Evolutionary conservation across 2,113 vertebrate species (phyloP).

Genomic region (Bothrops jararaca): DNA sequence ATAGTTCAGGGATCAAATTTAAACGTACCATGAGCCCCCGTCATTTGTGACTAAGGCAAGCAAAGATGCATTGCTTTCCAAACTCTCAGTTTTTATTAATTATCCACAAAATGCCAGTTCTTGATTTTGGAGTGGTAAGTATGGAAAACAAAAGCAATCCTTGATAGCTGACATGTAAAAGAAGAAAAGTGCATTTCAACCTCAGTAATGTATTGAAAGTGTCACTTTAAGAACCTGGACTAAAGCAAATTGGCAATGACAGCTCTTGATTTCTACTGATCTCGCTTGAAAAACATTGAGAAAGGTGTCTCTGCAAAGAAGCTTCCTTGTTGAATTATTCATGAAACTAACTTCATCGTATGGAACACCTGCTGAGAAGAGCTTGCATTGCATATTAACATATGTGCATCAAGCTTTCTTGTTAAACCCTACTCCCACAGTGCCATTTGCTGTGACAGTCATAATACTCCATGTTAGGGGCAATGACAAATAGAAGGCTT

Average conservation of each 20-base stretch:
- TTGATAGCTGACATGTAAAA: constrained; percentile 25
- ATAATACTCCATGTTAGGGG: constrained; percentile 40
- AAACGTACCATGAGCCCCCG: neutral
- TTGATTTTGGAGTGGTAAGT: neutral
- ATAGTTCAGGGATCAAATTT: neutral
- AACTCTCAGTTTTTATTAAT: constrained; percentile 18
- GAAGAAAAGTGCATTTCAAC: constrained; percentile 47
- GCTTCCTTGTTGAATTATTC: constrained; percentile 66
- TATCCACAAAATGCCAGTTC: constrained; percentile 24
- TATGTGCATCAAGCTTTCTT: constrained; percentile 52
- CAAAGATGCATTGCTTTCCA: constrained; percentile 24
- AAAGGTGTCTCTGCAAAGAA: constrained; percentile 62
- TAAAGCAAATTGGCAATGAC: constrained; percentile 66
- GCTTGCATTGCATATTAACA: constrained; percentile 54
- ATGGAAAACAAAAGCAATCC: constrained; percentile 14
- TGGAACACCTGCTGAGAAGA: constrained; percentile 64
- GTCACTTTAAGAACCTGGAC: constrained; percentile 62
- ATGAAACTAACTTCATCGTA: constrained; percentile 57
- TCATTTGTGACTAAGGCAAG: neutral
- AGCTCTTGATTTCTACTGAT: constrained; percentile 63
- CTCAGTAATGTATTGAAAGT: constrained; percentile 48
- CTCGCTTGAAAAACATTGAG: constrained; percentile 64
- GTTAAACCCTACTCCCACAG: constrained; percentile 55
- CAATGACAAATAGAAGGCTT: constrained; percentile 52
- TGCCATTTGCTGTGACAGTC: constrained; percentile 58